Base-by-base conservation (phyloP, 2,113 vertebrate genomes). In the Lagenorhynchus albirostris region DNA sequence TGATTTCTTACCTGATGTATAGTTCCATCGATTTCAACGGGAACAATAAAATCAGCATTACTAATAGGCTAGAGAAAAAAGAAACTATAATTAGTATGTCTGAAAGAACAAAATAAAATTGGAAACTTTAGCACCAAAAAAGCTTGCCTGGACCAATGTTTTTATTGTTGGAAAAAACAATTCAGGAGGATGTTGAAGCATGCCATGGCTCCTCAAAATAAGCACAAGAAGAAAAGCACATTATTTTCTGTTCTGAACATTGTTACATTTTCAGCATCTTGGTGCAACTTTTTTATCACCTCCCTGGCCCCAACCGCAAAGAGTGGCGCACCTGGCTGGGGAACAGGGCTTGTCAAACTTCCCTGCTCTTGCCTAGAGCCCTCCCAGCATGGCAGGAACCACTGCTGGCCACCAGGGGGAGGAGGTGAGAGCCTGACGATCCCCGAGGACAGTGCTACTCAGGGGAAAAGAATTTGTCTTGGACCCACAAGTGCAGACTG, bases 1-100 rank as follows among this genome's bases (percentile, higher is more conserved):
- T 13, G 68, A 58, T 44, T 92, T 71, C 98, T 98, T 99, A 99
- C 99, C 99, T 99, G 99, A 98, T 99, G 99, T 99, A 99, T 99
- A 18, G 99, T 99, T 98, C 99, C 99, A 97, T 99, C 99, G 18
- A 99, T 99, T 98, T 99, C 99, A 98, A 99, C 99, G 1, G 99
- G 99, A 98, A 99, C 99, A 79, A 99, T 99, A 98, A 99, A 99
- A 98, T 99, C 99, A 82, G 99, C 99, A 31, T 99, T 99, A 98
- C 99, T 99, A 98, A 99, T 99, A 96, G 99, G 99, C 99, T 99
- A 90, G 70, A 92, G 97, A 96, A 93, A 98, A 97, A 93, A 89
- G 97, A 98, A 97, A 98, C 53, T 20, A 36, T 60, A 86, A 94
- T 98, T 96, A 98, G 29, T 96, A 94, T 0, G 5, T 36, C 90